Evolutionary conservation across 1,140 invertebrate species (phyloP).

Genomic region (Lasaia peninsularis): DNA sequence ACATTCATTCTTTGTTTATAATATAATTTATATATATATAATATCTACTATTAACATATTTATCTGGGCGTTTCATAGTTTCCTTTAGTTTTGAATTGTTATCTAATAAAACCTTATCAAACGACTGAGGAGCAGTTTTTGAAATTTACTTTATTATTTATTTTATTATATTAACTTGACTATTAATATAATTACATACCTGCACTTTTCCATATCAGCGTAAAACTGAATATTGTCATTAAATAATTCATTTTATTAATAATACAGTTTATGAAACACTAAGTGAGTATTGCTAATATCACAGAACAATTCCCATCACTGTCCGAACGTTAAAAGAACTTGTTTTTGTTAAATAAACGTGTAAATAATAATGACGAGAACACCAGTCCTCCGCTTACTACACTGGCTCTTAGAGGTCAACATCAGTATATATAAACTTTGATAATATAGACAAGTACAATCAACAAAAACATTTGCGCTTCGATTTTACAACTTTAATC

Average conservation of each 20-base stretch:
- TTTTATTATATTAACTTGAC: too few relatives aligned
- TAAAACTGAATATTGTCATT: conserved; percentile 24
- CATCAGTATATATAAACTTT: conserved; percentile 36
- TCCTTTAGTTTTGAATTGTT: too few relatives aligned
- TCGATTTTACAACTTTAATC: too few relatives aligned
- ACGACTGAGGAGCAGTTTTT: too few relatives aligned
- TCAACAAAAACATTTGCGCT: conserved; percentile 17
- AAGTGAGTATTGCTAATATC: conserved; percentile 19
- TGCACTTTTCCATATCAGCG: conserved; percentile 27
- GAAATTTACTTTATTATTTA: too few relatives aligned
- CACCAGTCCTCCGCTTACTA: conserved; percentile 37
- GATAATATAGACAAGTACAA: conserved; percentile 29
- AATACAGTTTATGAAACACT: not conserved
- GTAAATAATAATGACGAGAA: conserved; percentile 30
- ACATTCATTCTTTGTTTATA: too few relatives aligned
- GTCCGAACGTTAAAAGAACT: conserved; percentile 5
- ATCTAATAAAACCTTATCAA: too few relatives aligned
- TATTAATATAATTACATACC: conserved; percentile 15
- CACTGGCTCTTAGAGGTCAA: conserved; percentile 59
- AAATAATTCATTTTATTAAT: conserved; percentile 35
- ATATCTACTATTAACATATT: too few relatives aligned
- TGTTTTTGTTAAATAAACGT: conserved; percentile 18
- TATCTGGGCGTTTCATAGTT: too few relatives aligned
- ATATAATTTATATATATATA: too few relatives aligned
- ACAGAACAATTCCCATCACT: conserved; percentile 26